Base-by-base conservation (phyloP, 1,140 invertebrate genomes). In the Rhysida immarginata region DNA sequence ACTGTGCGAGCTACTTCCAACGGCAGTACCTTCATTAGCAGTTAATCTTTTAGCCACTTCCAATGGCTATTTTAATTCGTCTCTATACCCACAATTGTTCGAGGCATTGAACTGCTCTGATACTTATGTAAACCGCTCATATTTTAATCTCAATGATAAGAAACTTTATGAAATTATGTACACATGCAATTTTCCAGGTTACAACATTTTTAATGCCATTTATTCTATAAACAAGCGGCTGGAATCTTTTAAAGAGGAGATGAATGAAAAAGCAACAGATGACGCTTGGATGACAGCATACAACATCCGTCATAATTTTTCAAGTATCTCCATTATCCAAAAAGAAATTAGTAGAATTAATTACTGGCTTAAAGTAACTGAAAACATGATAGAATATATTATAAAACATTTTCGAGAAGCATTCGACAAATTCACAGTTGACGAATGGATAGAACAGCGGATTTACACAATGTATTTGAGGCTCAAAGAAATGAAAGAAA, bases 1-100 rank as follows among this genome's bases (percentile, higher is more conserved):
- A 0, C 74, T 96, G n/a, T 95, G 90, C 68, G 95, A 99, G 72
- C 70, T 96, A 3, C 69, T 99, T n/a, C 85, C 87, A 1, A 76
- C 79, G 0, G 79, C 82, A 2, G 70, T 97, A 54, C 94, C 94
- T 8, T 83, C 82, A 0, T 68, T 89, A 2, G 78, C 77, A 1
- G 62, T 83, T 1, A 81, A 79, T 67, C 67, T 84, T 14, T 54
- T 25, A 13, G 14, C 78, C 2, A 76, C 79, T 1, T 69, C 72
- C 11, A 69, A 75, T 60, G 82, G 82, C 1, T 78, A 76, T 63
- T 81, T 81, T 61, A 79, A 81, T 62, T 68, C 71, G 1, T 73
- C 75, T 0, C 62, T 76, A 11, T 70, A 75, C 49, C 68, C 66
- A 83, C 21, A 74, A 73, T 46, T 84, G 82, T 67, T 61, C 48